phyloP scores from a whole-genome alignment of 2,888 invertebrate genomes.

The Cephus pulcher region DNA sequence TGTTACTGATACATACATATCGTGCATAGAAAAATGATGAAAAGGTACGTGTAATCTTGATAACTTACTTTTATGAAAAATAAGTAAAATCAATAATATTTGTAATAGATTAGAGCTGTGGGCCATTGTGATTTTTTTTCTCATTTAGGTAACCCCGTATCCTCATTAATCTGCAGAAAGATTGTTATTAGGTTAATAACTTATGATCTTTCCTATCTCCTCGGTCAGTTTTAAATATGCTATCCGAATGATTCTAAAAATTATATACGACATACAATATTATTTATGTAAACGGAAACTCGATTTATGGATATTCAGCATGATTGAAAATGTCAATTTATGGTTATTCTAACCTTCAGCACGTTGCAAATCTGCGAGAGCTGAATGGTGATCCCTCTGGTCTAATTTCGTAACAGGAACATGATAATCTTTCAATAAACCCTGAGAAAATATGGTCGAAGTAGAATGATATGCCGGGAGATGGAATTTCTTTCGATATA shows the following conservation, averaged over 20 bases:
- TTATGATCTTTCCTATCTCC: neutral
- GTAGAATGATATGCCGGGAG: neutral
- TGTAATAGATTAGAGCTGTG: slow-evolving; percentile 17
- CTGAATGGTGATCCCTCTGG: neutral
- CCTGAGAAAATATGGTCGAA: neutral
- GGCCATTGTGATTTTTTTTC: neutral
- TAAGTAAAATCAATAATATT: slow-evolving; percentile 37
- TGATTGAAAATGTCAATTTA: neutral
- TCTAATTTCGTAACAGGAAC: neutral
- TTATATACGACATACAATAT: neutral
- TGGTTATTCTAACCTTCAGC: neutral
- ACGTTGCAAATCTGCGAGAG: neutral
- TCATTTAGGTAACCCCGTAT: neutral
- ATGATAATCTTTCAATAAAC: neutral
- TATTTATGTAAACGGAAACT: neutral
- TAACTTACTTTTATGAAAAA: slow-evolving; percentile 41
- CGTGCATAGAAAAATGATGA: no score
- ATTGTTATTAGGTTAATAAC: neutral
- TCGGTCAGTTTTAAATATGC: neutral
- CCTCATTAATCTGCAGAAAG: neutral
- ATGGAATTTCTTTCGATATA: neutral
- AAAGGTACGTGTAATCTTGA: no score
- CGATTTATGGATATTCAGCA: neutral
- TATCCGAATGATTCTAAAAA: neutral
- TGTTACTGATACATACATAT: no score